Evolutionary conservation across 1,140 invertebrate species (phyloP), one percentile per base, ranked within the genome.

Genomic region (Choristoneura fumiferana): DNA sequence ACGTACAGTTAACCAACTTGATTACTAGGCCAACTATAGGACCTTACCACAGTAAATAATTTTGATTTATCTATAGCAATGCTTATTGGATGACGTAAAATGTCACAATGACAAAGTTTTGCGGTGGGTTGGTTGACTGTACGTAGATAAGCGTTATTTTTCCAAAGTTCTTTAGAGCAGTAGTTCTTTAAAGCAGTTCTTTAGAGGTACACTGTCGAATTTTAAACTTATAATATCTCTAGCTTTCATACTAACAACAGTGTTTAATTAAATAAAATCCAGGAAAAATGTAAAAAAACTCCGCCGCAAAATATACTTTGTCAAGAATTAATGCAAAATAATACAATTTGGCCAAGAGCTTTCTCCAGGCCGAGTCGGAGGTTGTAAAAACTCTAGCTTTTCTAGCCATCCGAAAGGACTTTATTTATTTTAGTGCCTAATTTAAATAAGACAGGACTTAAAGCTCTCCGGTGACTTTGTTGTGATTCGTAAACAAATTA

Each of bases 311-410:
- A 66, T 62, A 73, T 68, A 71, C 72, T 80, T 83, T 81, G 74
- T 81, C 73, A 85, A 81, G 82, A 84, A 84, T 84, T 69, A 84
- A 88, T 87, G 81, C 77, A 81, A 84, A 84, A 82, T 84, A 86
- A 87, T 86, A 87, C 84, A 84, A 87, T 84, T 84, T 84, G 69
- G 71, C 71, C 77, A 73, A 81, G 64, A 81, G 80, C 72, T 68
- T 71, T 60, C 64, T 61, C 66, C 65, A 59, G 58, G 53, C 49
- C 34, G 55, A 40, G 68, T 56, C 63, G 58, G 66, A 71, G 71
- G 73, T 84, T 73, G 73, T 77, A 76, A 82, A 79, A 82, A 73
- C 67, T 67, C 69, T 66, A 62, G 62, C 70, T 63, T 68, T 70
- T 63, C 69, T 77, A 72, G 69, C 69, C 68, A 71, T 63, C 67